Evolutionary conservation across 2,797 vertebrate species (phyloP), one percentile per base, ranked within the genome.

Genomic region (Karalla daura): DNA sequence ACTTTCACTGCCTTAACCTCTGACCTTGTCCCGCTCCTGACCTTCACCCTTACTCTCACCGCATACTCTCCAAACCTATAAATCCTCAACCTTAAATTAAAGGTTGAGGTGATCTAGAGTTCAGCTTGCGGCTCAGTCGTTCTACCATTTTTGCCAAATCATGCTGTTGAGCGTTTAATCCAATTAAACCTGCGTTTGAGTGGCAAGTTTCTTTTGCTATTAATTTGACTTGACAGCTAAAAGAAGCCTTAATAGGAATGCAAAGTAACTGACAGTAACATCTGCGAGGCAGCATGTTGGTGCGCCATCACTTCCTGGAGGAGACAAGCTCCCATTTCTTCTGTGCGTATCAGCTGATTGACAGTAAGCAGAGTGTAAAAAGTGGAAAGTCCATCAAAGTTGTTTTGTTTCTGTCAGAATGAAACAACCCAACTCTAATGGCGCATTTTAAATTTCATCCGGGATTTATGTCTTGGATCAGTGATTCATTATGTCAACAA

Each of bases 1-100:
- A 81, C 81, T 85, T 84, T 86, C 78, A 64, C 61, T 5, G 8
- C 56, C 17, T 47, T 78, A 21, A 84, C 87, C 82, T 89, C 17
- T 74, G 80, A 82, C 85, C 69, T 61, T 30, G 63, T 33, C 81
- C 76, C 65, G 37, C 69, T 63, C 33, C 53, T 75, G 28, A 79
- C 83, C 80, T 70, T 70, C 66, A 72, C 52, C 65, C 73, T 62
- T 23, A 54, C 25, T 51, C 67, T 49, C 49, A 13, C 41, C 35
- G 23, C 67, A 78, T 70, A 83, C 56, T 52, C 70, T 67, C 70
- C 20, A 18, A 75, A 58, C 55, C 69, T 53, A 62, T 79, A 76
- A 81, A 87, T 74, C 81, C 53, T n/a, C 8, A 46, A 47, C 69
- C 50, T 62, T 37, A 59, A 78, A 74, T 70, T 37, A 74, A 72